A percentile compares a stretch with the other conserved stretches of the same genome.
phyloP scores from a whole-genome alignment of 2,113 vertebrate species.

The Heptranchias perlo region DNA sequence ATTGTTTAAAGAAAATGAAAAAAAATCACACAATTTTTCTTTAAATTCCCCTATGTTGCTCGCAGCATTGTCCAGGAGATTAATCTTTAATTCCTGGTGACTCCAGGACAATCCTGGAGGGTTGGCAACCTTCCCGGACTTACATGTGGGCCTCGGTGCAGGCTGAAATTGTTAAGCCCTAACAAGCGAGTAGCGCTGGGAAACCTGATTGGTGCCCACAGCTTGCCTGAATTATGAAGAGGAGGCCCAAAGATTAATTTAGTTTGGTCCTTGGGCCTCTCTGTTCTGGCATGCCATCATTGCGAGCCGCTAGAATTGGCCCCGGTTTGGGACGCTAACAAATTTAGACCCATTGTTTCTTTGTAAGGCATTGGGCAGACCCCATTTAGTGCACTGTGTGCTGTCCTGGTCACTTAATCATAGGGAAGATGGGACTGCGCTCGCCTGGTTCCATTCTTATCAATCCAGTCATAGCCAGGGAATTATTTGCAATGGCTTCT shows the following conservation, averaged over 20 bases:
- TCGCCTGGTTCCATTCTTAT: too few relatives aligned
- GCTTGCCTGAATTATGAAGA: not conserved
- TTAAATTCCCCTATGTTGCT: too few relatives aligned
- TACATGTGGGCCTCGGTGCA: not conserved
- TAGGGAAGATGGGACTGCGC: not conserved
- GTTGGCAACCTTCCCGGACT: too few relatives aligned
- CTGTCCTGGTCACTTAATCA: not conserved
- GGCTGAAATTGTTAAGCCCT: not conserved
- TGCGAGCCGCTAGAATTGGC: too few relatives aligned
- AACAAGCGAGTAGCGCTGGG: not conserved
- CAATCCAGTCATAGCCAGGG: too few relatives aligned
- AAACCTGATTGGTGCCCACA: not conserved
- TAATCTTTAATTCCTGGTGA: too few relatives aligned
- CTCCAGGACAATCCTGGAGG: too few relatives aligned
- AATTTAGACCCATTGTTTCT: not conserved
- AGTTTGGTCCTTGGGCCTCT: not conserved
- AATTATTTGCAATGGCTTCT: too few relatives aligned
- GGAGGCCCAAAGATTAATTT: not conserved
- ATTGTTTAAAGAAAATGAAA: too few relatives aligned
- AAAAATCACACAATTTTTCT: too few relatives aligned
- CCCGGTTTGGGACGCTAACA: not conserved
- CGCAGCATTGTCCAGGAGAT: too few relatives aligned
- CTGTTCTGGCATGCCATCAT: not conserved
- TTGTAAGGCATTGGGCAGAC: not conserved
- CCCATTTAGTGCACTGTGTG: not conserved